These are phyloP conservation scores for Therioaphis trifolii DNA, from an alignment of 2,888 invertebrate species.

Conservation along the genomic window DNA sequence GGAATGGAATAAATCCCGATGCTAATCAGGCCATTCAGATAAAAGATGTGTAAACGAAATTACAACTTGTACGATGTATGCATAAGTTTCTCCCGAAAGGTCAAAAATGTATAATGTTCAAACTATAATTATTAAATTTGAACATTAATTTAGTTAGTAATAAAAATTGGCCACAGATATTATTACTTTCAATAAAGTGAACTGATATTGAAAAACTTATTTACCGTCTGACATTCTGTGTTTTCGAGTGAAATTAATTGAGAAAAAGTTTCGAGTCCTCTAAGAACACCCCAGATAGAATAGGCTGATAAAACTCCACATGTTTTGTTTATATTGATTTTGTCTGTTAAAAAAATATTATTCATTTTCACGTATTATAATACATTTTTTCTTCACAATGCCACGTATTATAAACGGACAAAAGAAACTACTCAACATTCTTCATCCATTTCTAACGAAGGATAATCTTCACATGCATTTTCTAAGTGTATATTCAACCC, in stretches of 20 bases:
- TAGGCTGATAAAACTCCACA: conserved; percentile 67
- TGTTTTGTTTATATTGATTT: conserved; percentile 53
- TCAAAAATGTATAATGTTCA: too few relatives aligned
- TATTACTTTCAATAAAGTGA: too few relatives aligned
- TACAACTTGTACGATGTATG: too few relatives aligned
- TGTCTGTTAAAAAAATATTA: conserved; percentile 64
- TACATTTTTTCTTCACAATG: neutral
- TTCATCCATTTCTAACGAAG: conserved; percentile 80
- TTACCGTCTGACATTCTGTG: conserved; percentile 66
- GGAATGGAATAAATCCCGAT: too few relatives aligned
- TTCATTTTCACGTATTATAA: too few relatives aligned
- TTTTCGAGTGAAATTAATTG: conserved; percentile 73
- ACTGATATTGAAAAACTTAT: too few relatives aligned
- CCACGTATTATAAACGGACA: neutral
- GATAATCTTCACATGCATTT: conserved; percentile 75
- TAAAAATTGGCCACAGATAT: too few relatives aligned
- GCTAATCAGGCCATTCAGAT: too few relatives aligned
- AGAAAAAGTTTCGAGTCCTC: conserved; percentile 88
- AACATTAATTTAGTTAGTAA: neutral
- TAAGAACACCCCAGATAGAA: conserved; percentile 84
- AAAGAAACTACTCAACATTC: conserved; percentile 68
- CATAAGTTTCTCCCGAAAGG: too few relatives aligned
- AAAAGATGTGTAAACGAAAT: too few relatives aligned
- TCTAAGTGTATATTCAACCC: conserved; percentile 73
- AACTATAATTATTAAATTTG: neutral